Evolutionary conservation across 2,888 invertebrate genomes (phyloP).

Genomic region (Pachycephus smyrnensis): DNA sequence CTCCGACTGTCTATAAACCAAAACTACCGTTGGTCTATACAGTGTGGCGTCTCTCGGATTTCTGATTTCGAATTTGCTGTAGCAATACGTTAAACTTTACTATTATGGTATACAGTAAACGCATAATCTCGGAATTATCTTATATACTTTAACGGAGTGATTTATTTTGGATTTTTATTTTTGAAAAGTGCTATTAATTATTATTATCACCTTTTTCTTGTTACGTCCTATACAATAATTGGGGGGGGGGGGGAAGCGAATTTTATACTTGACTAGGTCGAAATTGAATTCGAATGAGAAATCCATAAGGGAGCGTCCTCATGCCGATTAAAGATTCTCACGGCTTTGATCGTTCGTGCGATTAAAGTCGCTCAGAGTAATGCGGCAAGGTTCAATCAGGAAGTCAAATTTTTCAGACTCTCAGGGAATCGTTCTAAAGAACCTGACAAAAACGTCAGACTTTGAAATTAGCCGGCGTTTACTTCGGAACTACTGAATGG

Average conservation of each 20-base stretch:
- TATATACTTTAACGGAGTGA: neutral
- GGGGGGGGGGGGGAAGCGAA: slow-evolving; percentile 29
- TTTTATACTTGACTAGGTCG: slow-evolving; percentile 53
- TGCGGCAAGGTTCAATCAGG: slow-evolving; percentile 59
- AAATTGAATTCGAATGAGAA: slow-evolving; percentile 64
- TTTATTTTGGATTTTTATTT: neutral
- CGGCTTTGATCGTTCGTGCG: slow-evolving; percentile 63
- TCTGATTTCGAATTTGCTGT: slow-evolving; percentile 40
- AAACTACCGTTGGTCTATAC: neutral
- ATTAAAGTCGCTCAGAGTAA: slow-evolving; percentile 54
- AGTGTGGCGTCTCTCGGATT: slow-evolving; percentile 38
- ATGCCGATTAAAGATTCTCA: slow-evolving; percentile 52
- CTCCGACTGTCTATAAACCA: slow-evolving; percentile 30
- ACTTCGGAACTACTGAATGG: neutral
- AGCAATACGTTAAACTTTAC: slow-evolving; percentile 34
- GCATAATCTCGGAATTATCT: neutral
- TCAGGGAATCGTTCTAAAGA: slow-evolving; percentile 36
- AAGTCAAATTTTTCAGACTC: slow-evolving; percentile 62
- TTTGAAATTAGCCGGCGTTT: slow-evolving; percentile 28
- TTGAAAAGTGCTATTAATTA: neutral
- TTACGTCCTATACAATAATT: neutral
- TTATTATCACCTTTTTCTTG: neutral
- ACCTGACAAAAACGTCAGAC: slow-evolving; percentile 51
- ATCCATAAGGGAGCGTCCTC: slow-evolving; percentile 63
- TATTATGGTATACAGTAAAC: neutral